Base-by-base conservation (phyloP, 1,140 invertebrate species). In the Orius insidiosus region DNA sequence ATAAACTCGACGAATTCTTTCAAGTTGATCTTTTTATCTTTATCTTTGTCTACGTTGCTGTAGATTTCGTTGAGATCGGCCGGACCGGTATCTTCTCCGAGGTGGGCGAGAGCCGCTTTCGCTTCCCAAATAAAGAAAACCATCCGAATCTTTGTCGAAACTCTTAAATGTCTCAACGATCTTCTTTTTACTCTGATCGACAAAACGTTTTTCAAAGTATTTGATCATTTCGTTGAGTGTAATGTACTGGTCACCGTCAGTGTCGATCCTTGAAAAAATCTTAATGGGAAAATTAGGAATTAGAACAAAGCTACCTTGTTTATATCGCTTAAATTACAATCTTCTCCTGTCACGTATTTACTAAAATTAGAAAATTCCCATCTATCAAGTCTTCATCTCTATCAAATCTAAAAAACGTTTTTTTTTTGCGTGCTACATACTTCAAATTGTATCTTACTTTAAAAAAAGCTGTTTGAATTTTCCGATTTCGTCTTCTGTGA, bases 221-320 rank as follows among this genome's bases (percentile, higher is more conserved):
- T 6, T 33, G 18, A 47, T 37, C 11, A 34, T 40, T 41, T 47
- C 46, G 9, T 14, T 16, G 11, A 37, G 40, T 11, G 19, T 39
- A 3, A 47, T 32, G 8, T 13, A 41, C 7, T 19, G 37, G 37
- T 47, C 35, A 8, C 30, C 30, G 16, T 47, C 30, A 9, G 11
- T 41, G 38, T 47, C 46, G 3, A 47, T 47, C 14, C 40, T 47
- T 2, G 32, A 41, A 33, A 47, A 47, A 11, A 47, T 31, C 46
- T 47, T 30, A 43, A 43, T 24, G 7, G 3, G 24, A 3, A 24
- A 7, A 4, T 24, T 24, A 24, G 7, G 7, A 24, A 24, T 24
- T n/a, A n/a, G n/a, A 24, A 24, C 7, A 43, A 43, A 13, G 3
- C 9, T n/a, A 13, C 35, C n/a, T 36, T 36, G 35, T 36, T 13